Evolutionary conservation across 2,113 vertebrate species (phyloP).

Genomic region (Psilopsiagon aymara): DNA sequence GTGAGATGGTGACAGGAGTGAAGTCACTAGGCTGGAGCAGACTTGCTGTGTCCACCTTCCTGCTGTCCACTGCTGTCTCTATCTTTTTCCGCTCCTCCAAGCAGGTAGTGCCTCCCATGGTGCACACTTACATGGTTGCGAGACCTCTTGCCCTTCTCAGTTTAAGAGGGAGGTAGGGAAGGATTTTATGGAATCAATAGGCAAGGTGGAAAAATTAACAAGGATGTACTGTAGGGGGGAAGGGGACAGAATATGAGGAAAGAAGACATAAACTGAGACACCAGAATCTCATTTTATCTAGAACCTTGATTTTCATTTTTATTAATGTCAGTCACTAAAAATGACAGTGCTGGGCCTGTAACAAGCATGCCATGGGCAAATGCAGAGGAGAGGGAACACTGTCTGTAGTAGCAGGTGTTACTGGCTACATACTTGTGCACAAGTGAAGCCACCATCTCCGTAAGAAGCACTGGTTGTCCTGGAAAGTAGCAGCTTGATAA

Average conservation of each 20-base stretch:
- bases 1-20: neutral
- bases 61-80: neutral
- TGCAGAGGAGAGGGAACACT: neutral
- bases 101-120: neutral
- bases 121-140: fast-evolving
- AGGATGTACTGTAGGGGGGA: neutral
- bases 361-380: neutral
- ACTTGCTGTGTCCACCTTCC: neutral
- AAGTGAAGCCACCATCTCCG: neutral
- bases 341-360: neutral
- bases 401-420: neutral
- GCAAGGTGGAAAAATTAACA: neutral
- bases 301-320: neutral
- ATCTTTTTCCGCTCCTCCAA: neutral
- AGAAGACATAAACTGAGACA: neutral
- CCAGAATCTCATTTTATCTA: neutral
- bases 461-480: neutral
- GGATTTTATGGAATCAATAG: neutral
- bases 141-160: neutral
- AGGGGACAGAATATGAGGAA: neutral
- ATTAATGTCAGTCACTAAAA: neutral
- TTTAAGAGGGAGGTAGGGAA: neutral
- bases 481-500: conserved; percentile 14
- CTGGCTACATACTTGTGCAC: neutral
- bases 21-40: neutral